These are phyloP conservation scores for Misgurnus mizolepis DNA, from an alignment of 2,113 vertebrate species.

Conservation along the genomic window DNA sequence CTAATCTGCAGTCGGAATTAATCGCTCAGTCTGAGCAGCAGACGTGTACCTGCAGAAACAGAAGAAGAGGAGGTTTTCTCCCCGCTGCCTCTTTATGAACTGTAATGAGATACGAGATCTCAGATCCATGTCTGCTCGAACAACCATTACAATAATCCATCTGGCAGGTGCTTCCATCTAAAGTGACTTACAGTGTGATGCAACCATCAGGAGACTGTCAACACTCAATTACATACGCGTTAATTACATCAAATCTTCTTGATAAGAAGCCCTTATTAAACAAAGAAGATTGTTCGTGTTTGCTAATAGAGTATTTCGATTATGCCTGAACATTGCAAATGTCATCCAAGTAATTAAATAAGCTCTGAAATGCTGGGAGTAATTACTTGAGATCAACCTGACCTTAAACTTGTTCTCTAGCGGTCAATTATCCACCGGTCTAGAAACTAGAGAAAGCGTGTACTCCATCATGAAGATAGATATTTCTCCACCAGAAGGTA, in stretches of 20 bases:
- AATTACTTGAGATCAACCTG: slow-evolving; percentile 47
- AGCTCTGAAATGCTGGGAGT: slow-evolving; percentile 40
- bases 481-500: slow-evolving; percentile 3
- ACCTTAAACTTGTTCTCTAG: slow-evolving; percentile 31
- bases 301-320: slow-evolving; percentile 27
- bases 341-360: slow-evolving; percentile 49
- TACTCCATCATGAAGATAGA: slow-evolving; percentile 22
- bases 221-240: too few relatives aligned
- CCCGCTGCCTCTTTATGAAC: background rate
- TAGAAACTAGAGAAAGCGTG: slow-evolving; percentile 40
- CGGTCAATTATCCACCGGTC: slow-evolving; percentile 37
- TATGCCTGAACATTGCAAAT: slow-evolving; percentile 34
- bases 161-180: too few relatives aligned
- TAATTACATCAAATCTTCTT: background rate
- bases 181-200: background rate
- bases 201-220: background rate
- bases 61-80: slow-evolving; percentile 20
- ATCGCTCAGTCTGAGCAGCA: slow-evolving; percentile 12
- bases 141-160: background rate
- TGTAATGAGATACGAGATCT: background rate
- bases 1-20: slow-evolving; percentile 39
- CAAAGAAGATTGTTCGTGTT: slow-evolving; percentile 27
- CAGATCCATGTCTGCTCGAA: background rate
- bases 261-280: slow-evolving; percentile 2
- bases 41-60: slow-evolving; percentile 23